Base-by-base conservation (phyloP, 2,797 vertebrate species). In the Megaceryle alcyon region DNA sequence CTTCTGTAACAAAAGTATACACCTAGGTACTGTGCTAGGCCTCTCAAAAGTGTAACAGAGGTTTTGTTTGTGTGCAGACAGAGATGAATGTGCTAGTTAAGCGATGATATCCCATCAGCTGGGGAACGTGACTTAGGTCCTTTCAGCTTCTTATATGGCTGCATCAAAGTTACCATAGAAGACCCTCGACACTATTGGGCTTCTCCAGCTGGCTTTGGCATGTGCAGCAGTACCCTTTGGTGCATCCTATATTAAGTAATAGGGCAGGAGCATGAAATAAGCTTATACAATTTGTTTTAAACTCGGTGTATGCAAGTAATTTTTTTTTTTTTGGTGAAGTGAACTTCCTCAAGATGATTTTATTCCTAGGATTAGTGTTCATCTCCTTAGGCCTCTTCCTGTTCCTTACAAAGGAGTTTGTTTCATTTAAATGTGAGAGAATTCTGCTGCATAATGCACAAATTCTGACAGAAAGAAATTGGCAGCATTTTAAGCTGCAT, bases 131-230 rank as follows among this genome's bases (percentile, higher is more conserved):
- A 4, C 8, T 19, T 6, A 2, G 1, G 10, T 64, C 37, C 63
- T 49, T 70, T 46, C 46, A 29, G 44, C 12, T 64, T 41, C n/a
- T 31, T 53, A 4, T 4, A 2, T 6, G 31, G 53, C 69, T 75
- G 26, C 29, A 20, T 73, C 28, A 28, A 8, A 18, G 60, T 37
- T 18, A 14, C 21, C 48, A 57, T 41, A 54, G 51, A 28, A 59
- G 41, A 37, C 18, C 7, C 51, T 37, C 1, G 3, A 3, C 8
- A 1, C 21, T 21, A 1, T 2, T 29, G 76, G 33, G 64, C 51
- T 37, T 33, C 61, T 53, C 29, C 26, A 7, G 21, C 68, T 37
- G 73, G 19, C 69, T 69, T 43, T 69, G 31, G n/a, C 44, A 6
- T 17, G 31, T 49, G 33, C 71, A 43, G 20, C 11, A 33, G 20